Evolutionary conservation across 37 sponge, comb jelly and placozoan genomes (phyloP).

Genomic region (Spongilla lacustris): DNA sequence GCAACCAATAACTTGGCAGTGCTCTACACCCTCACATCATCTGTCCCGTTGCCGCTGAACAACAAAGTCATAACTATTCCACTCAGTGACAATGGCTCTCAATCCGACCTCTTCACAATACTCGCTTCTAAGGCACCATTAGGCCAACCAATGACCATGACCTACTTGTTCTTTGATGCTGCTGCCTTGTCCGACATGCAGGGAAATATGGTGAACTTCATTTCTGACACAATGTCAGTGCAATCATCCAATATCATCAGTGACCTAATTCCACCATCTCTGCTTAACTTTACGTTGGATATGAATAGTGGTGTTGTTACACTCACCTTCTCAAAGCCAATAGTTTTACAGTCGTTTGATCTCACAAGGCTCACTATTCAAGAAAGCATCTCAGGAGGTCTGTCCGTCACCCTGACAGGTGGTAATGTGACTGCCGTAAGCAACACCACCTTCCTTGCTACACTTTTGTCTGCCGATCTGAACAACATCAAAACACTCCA

Average conservation of each 20-base stretch:
- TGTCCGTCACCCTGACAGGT: conserved; percentile 46
- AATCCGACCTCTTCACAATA: conserved; percentile 44
- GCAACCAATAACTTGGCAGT: conserved; percentile 12
- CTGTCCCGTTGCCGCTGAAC: conserved; percentile 18
- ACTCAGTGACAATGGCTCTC: conserved; percentile 47
- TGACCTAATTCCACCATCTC: conserved; percentile 66
- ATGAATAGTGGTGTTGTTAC: conserved; percentile 66
- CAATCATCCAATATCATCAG: conserved; percentile 28
- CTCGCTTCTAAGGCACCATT: not conserved
- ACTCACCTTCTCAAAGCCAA: conserved; percentile 61
- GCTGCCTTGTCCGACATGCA: conserved; percentile 68
- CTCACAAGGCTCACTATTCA: conserved; percentile 58
- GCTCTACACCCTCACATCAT: conserved; percentile 39
- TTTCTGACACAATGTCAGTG: conserved; percentile 8
- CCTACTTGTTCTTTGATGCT: conserved; percentile 63
- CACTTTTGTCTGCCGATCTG: conserved; percentile 47
- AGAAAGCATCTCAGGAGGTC: not conserved
- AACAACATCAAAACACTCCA: conserved; percentile 52
- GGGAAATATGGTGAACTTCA: conserved; percentile 35
- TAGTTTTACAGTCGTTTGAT: conserved; percentile 59
- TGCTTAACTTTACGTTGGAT: conserved; percentile 65
- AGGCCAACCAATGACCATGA: conserved; percentile 29
- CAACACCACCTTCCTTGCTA: conserved; percentile 28
- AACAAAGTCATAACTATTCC: conserved; percentile 72
- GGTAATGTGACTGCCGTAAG: conserved; percentile 46